Conservation (phyloP, 2,113 vertebrate species). For the Saimiri boliviensis region DNA sequence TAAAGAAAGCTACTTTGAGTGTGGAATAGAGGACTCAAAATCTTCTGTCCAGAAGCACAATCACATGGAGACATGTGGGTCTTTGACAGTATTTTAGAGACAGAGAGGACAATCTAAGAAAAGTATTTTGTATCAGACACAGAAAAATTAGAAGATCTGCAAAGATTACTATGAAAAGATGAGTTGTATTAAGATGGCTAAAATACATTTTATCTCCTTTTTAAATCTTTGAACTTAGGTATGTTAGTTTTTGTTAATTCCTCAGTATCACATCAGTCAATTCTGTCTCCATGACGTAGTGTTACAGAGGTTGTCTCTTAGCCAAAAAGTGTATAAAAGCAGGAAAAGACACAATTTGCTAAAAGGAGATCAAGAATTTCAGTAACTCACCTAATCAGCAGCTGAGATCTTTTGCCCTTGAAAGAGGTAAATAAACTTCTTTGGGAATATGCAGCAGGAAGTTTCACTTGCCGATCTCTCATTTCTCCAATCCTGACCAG, state of each 20-base stretch:
- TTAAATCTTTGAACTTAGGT: neutral
- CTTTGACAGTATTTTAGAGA: neutral
- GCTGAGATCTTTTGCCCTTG: neutral
- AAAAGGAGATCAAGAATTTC: neutral
- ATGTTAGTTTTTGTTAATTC: neutral
- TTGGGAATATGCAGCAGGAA: neutral
- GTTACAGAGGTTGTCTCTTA: neutral
- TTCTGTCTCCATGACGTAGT: neutral
- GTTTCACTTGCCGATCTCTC: neutral
- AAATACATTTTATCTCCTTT: conserved; percentile 3
- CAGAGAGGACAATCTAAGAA: neutral
- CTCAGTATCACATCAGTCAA: neutral
- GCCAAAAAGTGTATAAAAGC: neutral
- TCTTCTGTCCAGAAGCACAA: neutral
- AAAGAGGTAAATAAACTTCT: neutral
- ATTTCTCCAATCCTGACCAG: neutral
- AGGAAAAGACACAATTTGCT: neutral
- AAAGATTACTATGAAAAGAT: neutral
- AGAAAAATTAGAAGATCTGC: conserved; percentile 16
- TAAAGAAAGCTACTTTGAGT: neutral
- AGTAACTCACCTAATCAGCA: neutral
- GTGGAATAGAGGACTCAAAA: conserved; percentile 34
- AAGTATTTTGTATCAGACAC: neutral
- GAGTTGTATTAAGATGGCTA: neutral
- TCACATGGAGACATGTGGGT: neutral